A percentile compares a stretch with the other conserved stretches of the same genome.
Conservation (phyloP, 2,113 vertebrate species). For the Theristicus caerulescens region DNA sequence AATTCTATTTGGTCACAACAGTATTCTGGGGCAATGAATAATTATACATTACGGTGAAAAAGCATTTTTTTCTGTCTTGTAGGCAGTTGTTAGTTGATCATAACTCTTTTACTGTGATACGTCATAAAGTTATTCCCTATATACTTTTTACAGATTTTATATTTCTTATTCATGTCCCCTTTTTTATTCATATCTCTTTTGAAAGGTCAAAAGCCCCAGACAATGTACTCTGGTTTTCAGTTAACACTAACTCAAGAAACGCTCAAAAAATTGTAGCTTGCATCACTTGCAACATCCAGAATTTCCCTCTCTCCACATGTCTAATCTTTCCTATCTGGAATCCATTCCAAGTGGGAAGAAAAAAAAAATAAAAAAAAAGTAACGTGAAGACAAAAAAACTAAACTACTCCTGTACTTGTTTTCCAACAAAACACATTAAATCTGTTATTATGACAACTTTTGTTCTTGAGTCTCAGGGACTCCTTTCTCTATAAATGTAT, state of each 20-base stretch:
- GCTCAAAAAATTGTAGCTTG: background rate
- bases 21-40: background rate
- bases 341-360: background rate
- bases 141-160: background rate
- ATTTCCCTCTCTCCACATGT: background rate
- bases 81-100: background rate
- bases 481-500: background rate
- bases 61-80: rapidly evolving
- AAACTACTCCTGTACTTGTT: background rate
- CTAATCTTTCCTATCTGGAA: background rate
- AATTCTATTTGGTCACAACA: background rate
- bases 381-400: background rate
- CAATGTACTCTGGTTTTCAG: background rate
- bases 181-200: background rate
- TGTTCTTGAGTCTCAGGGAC: background rate
- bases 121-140: background rate
- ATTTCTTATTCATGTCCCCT: background rate
- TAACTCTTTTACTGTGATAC: background rate
- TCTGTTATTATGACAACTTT: background rate
- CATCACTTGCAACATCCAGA: background rate
- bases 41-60: background rate
- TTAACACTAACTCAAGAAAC: background rate
- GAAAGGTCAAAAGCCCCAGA: background rate
- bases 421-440: background rate
- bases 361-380: background rate